Conservation (phyloP, 2,888 invertebrate genomes). For the Eubasilissa splendida region DNA sequence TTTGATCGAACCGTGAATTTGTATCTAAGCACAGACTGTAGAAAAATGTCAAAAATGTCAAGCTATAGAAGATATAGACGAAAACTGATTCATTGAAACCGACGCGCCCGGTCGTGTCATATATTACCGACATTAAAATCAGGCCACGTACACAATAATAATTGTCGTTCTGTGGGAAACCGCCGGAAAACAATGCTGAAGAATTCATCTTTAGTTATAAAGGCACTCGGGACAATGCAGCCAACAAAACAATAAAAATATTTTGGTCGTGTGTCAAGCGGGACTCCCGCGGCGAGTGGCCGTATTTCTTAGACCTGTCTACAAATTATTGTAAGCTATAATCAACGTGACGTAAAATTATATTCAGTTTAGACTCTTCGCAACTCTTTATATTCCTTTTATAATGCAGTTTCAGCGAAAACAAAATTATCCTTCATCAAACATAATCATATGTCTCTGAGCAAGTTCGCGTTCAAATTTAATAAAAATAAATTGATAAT, state of each 20-base stretch:
- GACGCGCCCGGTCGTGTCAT: not conserved
- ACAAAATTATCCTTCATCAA: too few relatives aligned
- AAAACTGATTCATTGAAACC: too few relatives aligned
- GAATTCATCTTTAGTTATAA: slow-evolving; percentile 36
- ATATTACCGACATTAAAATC: slow-evolving; percentile 40
- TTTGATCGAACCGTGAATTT: too few relatives aligned
- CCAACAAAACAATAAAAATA: slow-evolving; percentile 56
- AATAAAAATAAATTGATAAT: too few relatives aligned
- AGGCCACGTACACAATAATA: slow-evolving; percentile 38
- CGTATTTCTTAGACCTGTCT: slow-evolving; percentile 43
- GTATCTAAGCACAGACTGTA: too few relatives aligned
- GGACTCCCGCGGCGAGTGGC: slow-evolving; percentile 41
- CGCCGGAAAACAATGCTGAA: slow-evolving; percentile 32
- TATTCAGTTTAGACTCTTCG: not conserved
- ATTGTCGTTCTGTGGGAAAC: slow-evolving; percentile 48
- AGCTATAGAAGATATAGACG: too few relatives aligned
- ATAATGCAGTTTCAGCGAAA: too few relatives aligned
- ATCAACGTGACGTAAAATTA: slow-evolving; percentile 29
- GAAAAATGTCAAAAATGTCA: too few relatives aligned
- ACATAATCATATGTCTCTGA: too few relatives aligned
- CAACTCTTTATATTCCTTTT: too few relatives aligned
- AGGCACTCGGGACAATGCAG: slow-evolving; percentile 42
- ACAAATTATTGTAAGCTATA: slow-evolving; percentile 1
- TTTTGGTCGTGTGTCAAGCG: slow-evolving; percentile 50
- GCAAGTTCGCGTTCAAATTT: too few relatives aligned